Evolutionary conservation across 1,140 invertebrate genomes (phyloP).

Genomic region (Plutomurus gul): DNA sequence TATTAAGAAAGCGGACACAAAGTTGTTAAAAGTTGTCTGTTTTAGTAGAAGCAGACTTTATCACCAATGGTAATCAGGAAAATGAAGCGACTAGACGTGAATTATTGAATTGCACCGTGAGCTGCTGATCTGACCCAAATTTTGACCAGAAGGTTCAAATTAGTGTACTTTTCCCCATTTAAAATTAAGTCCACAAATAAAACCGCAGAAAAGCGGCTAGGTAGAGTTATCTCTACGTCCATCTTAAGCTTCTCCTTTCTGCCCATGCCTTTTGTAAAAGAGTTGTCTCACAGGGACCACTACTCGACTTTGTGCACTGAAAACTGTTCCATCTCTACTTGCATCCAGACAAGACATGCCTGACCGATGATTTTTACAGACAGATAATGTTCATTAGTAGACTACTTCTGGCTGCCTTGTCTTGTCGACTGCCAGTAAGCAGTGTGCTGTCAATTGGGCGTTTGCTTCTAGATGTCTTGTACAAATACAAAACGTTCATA

Average conservation of each 20-base stretch:
- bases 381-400: constrained; percentile 5
- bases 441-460: constrained; percentile 12
- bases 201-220: constrained; percentile 11
- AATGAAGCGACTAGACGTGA: background rate
- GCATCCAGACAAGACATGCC: background rate
- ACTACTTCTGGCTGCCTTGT: background rate
- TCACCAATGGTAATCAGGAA: constrained; percentile 4
- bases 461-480: background rate
- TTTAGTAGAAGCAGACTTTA: background rate
- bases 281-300: background rate
- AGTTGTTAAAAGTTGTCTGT: constrained; percentile 6
- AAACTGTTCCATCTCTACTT: background rate
- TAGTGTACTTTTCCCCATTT: constrained; percentile 7
- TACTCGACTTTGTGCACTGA: background rate
- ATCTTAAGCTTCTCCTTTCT: background rate
- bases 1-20: no score
- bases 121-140: constrained; percentile 18
- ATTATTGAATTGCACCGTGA: no score
- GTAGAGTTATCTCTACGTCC: background rate
- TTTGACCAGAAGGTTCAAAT: constrained; percentile 14
- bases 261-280: background rate
- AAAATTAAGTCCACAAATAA: constrained; percentile 18
- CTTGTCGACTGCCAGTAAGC: background rate
- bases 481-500: background rate
- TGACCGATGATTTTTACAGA: background rate